Conservation (phyloP, 2,888 invertebrate genomes). For the Elmis aenea region DNA sequence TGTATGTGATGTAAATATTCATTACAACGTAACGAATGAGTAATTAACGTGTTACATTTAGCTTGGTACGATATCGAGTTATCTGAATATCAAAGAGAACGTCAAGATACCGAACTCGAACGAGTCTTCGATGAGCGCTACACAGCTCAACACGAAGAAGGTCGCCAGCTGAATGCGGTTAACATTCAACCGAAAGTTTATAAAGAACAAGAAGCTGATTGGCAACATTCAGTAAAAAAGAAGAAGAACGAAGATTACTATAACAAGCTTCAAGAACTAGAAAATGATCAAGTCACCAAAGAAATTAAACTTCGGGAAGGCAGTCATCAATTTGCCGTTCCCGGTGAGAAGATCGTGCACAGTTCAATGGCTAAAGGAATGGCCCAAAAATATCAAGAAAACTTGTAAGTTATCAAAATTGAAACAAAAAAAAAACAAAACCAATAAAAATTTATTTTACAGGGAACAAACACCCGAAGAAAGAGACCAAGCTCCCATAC, state of each 20-base stretch:
- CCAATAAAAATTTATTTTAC: constrained; percentile 18
- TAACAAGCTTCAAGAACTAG: constrained; percentile 73
- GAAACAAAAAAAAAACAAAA: background rate
- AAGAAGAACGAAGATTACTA: constrained; percentile 83
- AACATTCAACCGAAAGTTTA: constrained; percentile 59
- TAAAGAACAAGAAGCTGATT: constrained; percentile 74
- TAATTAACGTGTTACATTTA: constrained; percentile 39
- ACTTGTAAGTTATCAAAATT: constrained; percentile 61
- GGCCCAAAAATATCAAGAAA: constrained; percentile 82
- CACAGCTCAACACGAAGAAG: constrained; percentile 63
- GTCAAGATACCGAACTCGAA: constrained; percentile 79
- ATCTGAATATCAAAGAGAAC: constrained; percentile 76
- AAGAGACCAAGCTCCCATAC: constrained; percentile 38
- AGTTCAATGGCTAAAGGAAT: constrained; percentile 77
- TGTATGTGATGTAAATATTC: too few species aligned
- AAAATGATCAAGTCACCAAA: constrained; percentile 78
- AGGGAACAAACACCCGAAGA: constrained; percentile 61
- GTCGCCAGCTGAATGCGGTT: constrained; percentile 49
- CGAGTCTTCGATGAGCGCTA: constrained; percentile 82
- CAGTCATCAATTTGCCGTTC: constrained; percentile 76
- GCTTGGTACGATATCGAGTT: constrained; percentile 92
- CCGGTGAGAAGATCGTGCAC: constrained; percentile 74
- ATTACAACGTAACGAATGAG: constrained; percentile 9
- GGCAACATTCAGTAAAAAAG: constrained; percentile 76
- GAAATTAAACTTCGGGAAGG: constrained; percentile 74